phyloP scores from a whole-genome alignment of 2,113 vertebrate genomes.

The Dermatemys mawii region DNA sequence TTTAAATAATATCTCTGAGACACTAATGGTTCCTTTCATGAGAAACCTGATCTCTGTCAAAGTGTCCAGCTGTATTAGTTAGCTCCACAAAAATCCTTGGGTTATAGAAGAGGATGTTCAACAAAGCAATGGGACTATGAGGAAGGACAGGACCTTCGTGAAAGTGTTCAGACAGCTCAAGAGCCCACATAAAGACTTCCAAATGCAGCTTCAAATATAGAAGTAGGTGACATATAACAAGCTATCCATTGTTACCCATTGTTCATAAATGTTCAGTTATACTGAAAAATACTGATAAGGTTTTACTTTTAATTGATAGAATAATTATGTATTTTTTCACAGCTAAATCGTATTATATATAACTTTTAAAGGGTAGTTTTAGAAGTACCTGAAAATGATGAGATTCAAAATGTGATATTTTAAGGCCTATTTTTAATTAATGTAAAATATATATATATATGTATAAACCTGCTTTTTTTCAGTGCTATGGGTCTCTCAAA shows the following conservation, averaged over 20 bases:
- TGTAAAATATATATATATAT: neutral
- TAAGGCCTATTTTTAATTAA: neutral
- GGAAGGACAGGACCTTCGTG: neutral
- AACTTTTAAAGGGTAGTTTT: neutral
- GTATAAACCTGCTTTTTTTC: neutral
- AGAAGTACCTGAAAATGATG: neutral
- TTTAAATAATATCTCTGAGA: neutral
- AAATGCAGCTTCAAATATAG: neutral
- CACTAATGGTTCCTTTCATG: neutral
- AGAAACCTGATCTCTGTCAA: neutral
- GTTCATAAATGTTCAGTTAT: neutral
- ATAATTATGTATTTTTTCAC: neutral
- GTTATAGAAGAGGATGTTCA: neutral
- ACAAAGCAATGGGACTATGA: neutral
- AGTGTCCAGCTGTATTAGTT: neutral
- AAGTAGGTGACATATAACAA: neutral
- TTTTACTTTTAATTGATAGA: neutral
- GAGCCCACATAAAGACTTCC: neutral
- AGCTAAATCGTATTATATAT: neutral
- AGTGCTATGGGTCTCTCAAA: neutral
- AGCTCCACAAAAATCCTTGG: neutral
- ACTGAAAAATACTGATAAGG: neutral
- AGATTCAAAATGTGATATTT: neutral
- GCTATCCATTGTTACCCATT: neutral
- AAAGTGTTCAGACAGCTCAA: neutral